Evolutionary conservation across 1,140 invertebrate species (phyloP), one percentile per base, ranked within the genome.

Genomic region (Mesaphorura yosii): DNA sequence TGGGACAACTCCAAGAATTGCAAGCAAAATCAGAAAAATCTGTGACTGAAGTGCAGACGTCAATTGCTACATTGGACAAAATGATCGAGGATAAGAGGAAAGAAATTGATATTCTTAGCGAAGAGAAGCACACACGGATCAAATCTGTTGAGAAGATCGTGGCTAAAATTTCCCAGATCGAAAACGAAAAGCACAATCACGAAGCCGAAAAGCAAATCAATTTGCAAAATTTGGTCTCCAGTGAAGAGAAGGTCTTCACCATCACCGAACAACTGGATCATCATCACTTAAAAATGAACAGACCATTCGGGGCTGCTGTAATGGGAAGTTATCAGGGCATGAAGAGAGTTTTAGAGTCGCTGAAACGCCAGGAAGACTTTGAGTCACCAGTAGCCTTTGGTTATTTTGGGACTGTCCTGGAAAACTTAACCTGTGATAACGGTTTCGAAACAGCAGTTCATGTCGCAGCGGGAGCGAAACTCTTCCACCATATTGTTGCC

Each of bases 401-500:
- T n/a, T 59, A 59, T 29, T 34, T 48, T 20, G 57, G 57, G 10
- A 34, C 48, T 1, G 37, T 59, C 14, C 23, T 49, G 23, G 48
- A 51, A 14, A 46, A 54, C 25, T 51, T 60, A 28, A 14, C 17
- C 20, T 58, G 51, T 28, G 46, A 48, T 26, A 15, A 23, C 15
- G 17, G 41, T 10, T 6, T 47, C n/a, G 15, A 52, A 17, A 39
- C 29, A 15, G 58, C 58, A 12, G 41, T 57, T 2, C 55, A 60
- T 37, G 51, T 19, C 17, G 34, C 45, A 37, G 53, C 41, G 7
- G 55, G 55, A 1, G n/a, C 1, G 25, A 53, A 48, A 25, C 27
- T 60, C 0, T n/a, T 54, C 1, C 27, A 60, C 34, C 59, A 60
- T 29, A 25, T 60, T 19, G 59, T 60, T 4, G 12, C 46, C 14